Base-by-base conservation (phyloP, 1,140 invertebrate species). In the Lutraria rhynchaena region DNA sequence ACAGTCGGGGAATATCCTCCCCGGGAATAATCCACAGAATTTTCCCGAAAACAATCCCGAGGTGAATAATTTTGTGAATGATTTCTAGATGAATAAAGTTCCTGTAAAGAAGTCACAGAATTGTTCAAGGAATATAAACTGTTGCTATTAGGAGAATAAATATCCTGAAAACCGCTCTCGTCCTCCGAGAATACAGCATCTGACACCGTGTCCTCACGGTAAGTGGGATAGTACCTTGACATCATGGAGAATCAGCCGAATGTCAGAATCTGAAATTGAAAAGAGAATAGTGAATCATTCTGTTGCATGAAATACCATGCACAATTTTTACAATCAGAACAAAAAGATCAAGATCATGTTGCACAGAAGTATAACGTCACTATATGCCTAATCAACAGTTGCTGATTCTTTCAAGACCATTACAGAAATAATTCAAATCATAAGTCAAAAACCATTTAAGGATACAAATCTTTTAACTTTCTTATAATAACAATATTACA, bases 151-250 rank as follows among this genome's bases (percentile, higher is more conserved):
- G 60, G 22, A 2, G 31, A 71, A 29, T 57, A 71, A 22, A 55
- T 51, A 31, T 71, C 69, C 46, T 71, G 69, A 19, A 33, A 63
- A 17, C 31, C n/a, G n/a, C 37, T 51, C 24, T 77, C 75, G 29
- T 77, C 75, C 22, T 77, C 75, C 0, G 75, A 77, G 31, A 77
- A 77, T 9, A 77, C 75, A 29, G 61, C 29, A 29, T 77, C 75
- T 0, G 75, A 77, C 37, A 76, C 57, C 3, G 73, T 61, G 58
- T 76, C 73, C 11, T 75, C 55, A 67, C 22, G 63, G 63, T 67
- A 67, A 49, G 41, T n/a, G 15, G 3, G 63, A 41, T 67, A 65
- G 11, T 1, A 27, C 35, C 63, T 46, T 31, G 22, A 49, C 44
- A 51, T 67, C 61, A 44, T 67, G 19, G 9, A 46, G 63, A 3